A percentile compares a stretch with the other conserved stretches of the same genome.
Conservation (phyloP, 2,888 invertebrate species). For the Brenthis daphne region DNA sequence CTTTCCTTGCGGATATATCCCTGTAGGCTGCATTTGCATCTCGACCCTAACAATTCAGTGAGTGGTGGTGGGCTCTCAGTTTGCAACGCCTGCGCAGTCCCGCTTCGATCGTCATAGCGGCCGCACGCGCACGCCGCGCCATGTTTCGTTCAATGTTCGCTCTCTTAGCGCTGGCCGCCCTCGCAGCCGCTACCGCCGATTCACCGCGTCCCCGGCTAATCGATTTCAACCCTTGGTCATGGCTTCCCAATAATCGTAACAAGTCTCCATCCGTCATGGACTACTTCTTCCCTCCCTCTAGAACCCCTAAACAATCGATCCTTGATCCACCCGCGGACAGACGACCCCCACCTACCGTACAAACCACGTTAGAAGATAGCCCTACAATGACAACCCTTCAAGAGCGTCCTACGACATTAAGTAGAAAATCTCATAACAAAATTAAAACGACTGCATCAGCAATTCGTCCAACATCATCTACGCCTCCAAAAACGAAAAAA, state of each 20-base stretch:
- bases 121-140: slow-evolving; percentile 73
- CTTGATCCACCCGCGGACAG: slow-evolving; percentile 72
- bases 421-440: slow-evolving; percentile 68
- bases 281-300: slow-evolving; percentile 77
- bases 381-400: slow-evolving; percentile 65
- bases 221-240: slow-evolving; percentile 78
- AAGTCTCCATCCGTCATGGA: slow-evolving; percentile 78
- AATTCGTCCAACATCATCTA: slow-evolving; percentile 63
- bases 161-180: slow-evolving; percentile 70
- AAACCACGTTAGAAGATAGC: slow-evolving; percentile 57
- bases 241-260: slow-evolving; percentile 70
- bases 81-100: slow-evolving; percentile 71
- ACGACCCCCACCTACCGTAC: slow-evolving; percentile 60
- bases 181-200: slow-evolving; percentile 55
- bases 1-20: slow-evolving; percentile 37
- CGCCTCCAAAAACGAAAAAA: slow-evolving; percentile 69
- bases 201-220: slow-evolving; percentile 70
- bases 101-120: slow-evolving; percentile 74
- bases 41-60: slow-evolving; percentile 58
- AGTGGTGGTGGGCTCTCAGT: slow-evolving; percentile 58
- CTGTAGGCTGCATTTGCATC: slow-evolving; percentile 49
- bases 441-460: slow-evolving; percentile 68
- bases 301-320: slow-evolving; percentile 77
- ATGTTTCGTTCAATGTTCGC: slow-evolving; percentile 67
- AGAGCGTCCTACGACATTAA: slow-evolving; percentile 68